These are phyloP conservation scores for Palaemon carinicauda DNA, from an alignment of 1,140 invertebrate species.

Conservation along the genomic window DNA sequence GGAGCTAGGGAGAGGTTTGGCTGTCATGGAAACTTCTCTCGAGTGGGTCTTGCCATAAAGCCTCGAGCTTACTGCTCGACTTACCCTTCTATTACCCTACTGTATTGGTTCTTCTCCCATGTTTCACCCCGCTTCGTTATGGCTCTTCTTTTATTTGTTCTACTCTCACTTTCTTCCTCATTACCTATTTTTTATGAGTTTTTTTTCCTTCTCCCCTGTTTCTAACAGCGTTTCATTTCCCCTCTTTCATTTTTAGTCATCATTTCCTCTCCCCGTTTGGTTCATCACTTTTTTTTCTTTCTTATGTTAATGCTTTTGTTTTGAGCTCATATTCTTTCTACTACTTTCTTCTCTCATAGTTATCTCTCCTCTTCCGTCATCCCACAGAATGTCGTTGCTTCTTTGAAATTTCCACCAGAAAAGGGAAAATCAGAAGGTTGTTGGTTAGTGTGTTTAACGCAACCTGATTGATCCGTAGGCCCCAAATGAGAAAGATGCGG, in stretches of 20 bases:
- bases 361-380: too few species aligned
- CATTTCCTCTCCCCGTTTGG: neutral
- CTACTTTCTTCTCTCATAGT: neutral
- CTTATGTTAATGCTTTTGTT: neutral
- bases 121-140: neutral
- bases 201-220: neutral
- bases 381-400: too few species aligned
- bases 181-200: neutral
- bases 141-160: neutral
- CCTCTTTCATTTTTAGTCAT: neutral
- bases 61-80: neutral
- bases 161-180: neutral
- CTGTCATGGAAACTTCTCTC: too few species aligned
- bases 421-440: slow-evolving; percentile 9
- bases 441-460: neutral
- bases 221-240: neutral
- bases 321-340: neutral
- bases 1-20: too few species aligned
- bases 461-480: too few species aligned
- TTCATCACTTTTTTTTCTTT: too few species aligned
- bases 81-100: neutral
- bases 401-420: neutral
- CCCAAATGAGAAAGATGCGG: too few species aligned
- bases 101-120: neutral
- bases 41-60: too few species aligned